Evolutionary conservation across 2,888 invertebrate genomes (phyloP), one percentile per base, ranked within the genome.

Genomic region (Sarcophaga variegata): DNA sequence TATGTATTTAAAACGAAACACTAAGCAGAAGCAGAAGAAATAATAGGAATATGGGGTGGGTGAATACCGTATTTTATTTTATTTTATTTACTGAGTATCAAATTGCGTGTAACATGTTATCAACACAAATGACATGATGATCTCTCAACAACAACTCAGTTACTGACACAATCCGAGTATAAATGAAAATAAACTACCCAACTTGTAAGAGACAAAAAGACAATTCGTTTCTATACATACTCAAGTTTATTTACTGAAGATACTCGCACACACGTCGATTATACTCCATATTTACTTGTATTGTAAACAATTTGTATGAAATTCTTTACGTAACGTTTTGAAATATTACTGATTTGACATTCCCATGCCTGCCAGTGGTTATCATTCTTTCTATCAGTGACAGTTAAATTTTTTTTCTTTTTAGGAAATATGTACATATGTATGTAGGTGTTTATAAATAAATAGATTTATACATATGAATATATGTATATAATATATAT

Each of bases 61-160:
- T 10, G 37, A 37, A 37, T 37, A 37, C 8, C 37, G 37, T 10
- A 37, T 37, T 8, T 37, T 37, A 37, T 37, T 8, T 37, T 37
- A 37, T 37, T 71, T 71, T 27, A 71, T 71, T 71, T 71, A 71
- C 59, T 71, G 27, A 37, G 37, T 71, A 71, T 71, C 59, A 71
- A 71, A 71, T 71, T 71, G 59, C 71, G 71, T 71, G 59, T 71
- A 59, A 71, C 59, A 71, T 71, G 17, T 59, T 71, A 59, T 71
- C 71, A 71, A 59, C 37, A 71, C 59, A 71, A 71, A 27, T 71
- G 59, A 71, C 71, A 59, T 59, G 59, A 59, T 59, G 27, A 71
- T 71, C 71, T 59, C 59, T 71, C 59, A 71, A 71, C 69, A 37
- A 37, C 37, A 69, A 69, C 22, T 69, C 69, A 69, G 20, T 69